phyloP scores from a whole-genome alignment of 23 tunicate species.

The Corella eumyota region DNA sequence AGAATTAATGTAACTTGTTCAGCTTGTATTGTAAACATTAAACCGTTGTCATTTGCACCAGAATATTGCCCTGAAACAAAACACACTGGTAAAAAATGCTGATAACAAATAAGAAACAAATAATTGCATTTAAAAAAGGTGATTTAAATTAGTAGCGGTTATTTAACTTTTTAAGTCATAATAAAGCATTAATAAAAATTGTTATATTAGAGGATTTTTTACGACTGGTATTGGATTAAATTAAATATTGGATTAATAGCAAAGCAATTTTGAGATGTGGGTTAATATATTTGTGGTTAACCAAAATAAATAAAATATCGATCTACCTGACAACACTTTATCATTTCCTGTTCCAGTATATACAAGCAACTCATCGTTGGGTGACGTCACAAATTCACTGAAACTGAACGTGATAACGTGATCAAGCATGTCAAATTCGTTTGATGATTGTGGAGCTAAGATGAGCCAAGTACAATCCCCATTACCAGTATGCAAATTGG shows the following conservation, averaged over 20 bases:
- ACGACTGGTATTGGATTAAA: too few relatives aligned
- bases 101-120: too few relatives aligned
- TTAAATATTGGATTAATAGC: too few relatives aligned
- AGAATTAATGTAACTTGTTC: slow-evolving; percentile 30
- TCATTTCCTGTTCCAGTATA: slow-evolving; percentile 33
- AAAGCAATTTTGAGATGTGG: too few relatives aligned
- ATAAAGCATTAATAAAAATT: too few relatives aligned
- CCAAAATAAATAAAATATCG: too few relatives aligned
- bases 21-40: slow-evolving; percentile 24
- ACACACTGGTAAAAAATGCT: background rate
- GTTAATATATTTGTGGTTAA: too few relatives aligned
- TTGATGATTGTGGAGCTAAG: slow-evolving; percentile 1
- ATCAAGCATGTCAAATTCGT: background rate
- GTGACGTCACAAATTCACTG: slow-evolving; percentile 33
- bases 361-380: slow-evolving; percentile 28
- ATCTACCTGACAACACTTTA: slow-evolving; percentile 20
- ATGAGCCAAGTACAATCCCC: slow-evolving; percentile 81
- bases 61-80: slow-evolving; percentile 22
- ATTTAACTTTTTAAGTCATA: too few relatives aligned
- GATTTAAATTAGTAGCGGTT: background rate
- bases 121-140: background rate
- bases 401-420: slow-evolving; percentile 18
- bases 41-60: slow-evolving; percentile 14
- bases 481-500: slow-evolving; percentile 44
- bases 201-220: too few relatives aligned